Evolutionary conservation across 2,797 vertebrate genomes (phyloP).

Genomic region (Lacerta bilineata): DNA sequence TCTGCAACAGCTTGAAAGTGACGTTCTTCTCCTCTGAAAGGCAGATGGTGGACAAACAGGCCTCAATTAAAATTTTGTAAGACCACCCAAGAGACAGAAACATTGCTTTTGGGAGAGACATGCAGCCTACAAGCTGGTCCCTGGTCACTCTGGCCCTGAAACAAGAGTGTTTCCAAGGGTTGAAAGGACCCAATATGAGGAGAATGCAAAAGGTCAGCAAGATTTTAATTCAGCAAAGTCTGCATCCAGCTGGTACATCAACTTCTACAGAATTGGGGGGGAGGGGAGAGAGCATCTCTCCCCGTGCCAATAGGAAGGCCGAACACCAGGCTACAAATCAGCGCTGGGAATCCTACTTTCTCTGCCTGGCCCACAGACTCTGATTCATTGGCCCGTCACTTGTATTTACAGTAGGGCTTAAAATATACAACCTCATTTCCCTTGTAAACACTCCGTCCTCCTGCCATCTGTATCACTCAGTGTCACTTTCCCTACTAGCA

Average conservation of each 20-base stretch:
- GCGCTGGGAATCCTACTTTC: neutral
- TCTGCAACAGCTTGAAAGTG: neutral
- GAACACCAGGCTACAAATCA: neutral
- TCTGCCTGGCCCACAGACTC: rapidly evolving
- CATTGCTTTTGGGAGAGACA: neutral
- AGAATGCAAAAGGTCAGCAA: neutral
- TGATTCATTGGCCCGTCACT: neutral
- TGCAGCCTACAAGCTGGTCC: neutral
- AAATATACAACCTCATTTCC: neutral
- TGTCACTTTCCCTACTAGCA: neutral
- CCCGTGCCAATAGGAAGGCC: rapidly evolving
- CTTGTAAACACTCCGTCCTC: neutral
- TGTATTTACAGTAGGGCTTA: neutral
- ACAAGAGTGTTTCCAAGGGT: neutral
- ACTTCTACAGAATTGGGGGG: neutral
- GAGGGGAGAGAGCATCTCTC: too few species aligned
- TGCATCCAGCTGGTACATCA: neutral
- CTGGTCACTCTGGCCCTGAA: too few species aligned
- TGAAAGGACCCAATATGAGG: neutral
- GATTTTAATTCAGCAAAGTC: neutral
- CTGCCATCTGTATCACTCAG: neutral
- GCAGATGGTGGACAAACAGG: neutral
- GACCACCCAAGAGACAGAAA: neutral
- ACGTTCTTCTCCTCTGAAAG: neutral
- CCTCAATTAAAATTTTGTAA: neutral